Evolutionary conservation across 2,888 invertebrate genomes (phyloP).

Genomic region (Colletes collaris): DNA sequence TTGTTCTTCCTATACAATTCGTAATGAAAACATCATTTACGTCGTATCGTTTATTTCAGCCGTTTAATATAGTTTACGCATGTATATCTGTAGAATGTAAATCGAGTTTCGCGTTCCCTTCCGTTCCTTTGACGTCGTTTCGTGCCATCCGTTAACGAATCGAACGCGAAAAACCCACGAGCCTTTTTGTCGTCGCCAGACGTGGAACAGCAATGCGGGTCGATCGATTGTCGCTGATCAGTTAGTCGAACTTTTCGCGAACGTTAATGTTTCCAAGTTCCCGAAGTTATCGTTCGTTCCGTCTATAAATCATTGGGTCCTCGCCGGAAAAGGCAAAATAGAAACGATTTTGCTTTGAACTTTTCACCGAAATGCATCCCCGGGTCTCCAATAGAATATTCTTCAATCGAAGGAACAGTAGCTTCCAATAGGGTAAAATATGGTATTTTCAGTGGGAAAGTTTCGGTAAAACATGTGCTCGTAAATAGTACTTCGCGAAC

Average conservation of each 20-base stretch:
- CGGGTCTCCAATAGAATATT: background rate
- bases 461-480: too few relatives aligned
- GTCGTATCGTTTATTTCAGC: slow-evolving; percentile 36
- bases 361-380: background rate
- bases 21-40: slow-evolving; percentile 40
- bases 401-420: too few relatives aligned
- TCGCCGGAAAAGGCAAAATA: slow-evolving; percentile 3
- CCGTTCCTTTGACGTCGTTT: slow-evolving; percentile 22
- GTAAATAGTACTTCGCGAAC: background rate
- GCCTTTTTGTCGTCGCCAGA: background rate
- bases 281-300: slow-evolving; percentile 15
- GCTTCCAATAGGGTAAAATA: too few relatives aligned
- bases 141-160: slow-evolving; percentile 15
- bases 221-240: slow-evolving; percentile 33
- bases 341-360: background rate
- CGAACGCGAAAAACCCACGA: background rate
- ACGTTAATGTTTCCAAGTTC: slow-evolving; percentile 30
- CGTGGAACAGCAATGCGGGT: slow-evolving; percentile 29
- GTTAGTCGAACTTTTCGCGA: slow-evolving; percentile 23
- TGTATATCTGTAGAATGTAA: slow-evolving; percentile 52
- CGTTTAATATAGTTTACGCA: slow-evolving; percentile 43
- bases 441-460: too few relatives aligned
- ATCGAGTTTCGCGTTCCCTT: slow-evolving; percentile 43
- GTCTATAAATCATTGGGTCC: slow-evolving; percentile 18
- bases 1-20: slow-evolving; percentile 38